These are phyloP conservation scores for Ctenosaura bakeri DNA, from an alignment of 2,797 vertebrate species.

Conservation along the genomic window DNA sequence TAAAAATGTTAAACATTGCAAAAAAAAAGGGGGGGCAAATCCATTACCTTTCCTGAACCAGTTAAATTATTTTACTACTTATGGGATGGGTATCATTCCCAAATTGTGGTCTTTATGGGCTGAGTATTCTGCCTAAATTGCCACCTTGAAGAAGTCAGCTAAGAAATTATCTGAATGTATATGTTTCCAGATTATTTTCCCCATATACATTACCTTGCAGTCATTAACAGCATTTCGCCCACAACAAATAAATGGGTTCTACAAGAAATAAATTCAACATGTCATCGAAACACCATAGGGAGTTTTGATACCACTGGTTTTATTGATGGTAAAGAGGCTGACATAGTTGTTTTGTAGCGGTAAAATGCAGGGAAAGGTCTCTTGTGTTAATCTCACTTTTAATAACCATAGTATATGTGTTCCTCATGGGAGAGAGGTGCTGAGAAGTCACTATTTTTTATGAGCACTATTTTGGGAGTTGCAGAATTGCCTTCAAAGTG, in stretches of 20 bases:
- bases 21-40: background rate
- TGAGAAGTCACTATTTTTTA: constrained; percentile 27
- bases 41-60: background rate
- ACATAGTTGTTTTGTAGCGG: constrained; percentile 10
- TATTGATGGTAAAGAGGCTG: constrained; percentile 43
- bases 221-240: constrained; percentile 9
- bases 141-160: background rate
- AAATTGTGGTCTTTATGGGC: background rate
- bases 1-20: background rate
- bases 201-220: background rate
- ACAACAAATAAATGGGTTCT: constrained; percentile 16
- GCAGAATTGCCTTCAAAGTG: background rate
- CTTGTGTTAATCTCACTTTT: constrained; percentile 41
- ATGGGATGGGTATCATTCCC: background rate
- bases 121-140: background rate
- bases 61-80: background rate
- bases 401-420: constrained; percentile 11
- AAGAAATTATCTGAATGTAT: constrained; percentile 46
- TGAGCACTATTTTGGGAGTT: constrained; percentile 43
- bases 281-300: background rate
- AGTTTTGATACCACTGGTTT: constrained; percentile 17
- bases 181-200: background rate
- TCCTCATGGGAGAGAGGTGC: background rate
- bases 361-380: constrained; percentile 22
- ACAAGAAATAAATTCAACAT: constrained; percentile 17